Conservation (phyloP, 2,797 vertebrate species). For the Calcarius lapponicus region DNA sequence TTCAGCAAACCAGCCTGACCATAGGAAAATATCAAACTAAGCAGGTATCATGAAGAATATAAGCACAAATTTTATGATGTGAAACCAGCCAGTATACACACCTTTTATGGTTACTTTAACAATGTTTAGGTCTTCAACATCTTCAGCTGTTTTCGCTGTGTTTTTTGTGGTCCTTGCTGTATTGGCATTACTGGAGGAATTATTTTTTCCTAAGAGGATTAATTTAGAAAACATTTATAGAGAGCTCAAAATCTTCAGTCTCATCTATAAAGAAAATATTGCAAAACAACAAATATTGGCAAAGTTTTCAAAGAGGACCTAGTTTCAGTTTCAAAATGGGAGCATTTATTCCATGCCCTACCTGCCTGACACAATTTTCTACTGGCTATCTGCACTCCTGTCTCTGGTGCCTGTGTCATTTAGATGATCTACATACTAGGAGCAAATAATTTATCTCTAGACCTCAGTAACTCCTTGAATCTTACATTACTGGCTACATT, state of each 20-base stretch:
- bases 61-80: not conserved
- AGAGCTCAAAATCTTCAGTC: not conserved
- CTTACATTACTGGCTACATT: not conserved
- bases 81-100: not conserved
- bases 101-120: slow-evolving; percentile 80
- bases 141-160: slow-evolving; percentile 48
- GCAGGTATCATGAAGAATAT: not conserved
- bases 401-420: not conserved
- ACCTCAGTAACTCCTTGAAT: not conserved
- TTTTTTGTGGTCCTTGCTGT: not conserved
- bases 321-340: not conserved
- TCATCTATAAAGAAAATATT: not conserved
- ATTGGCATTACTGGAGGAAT: slow-evolving; percentile 26
- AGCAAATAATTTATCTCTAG: not conserved
- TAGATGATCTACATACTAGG: not conserved
- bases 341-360: not conserved
- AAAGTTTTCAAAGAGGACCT: not conserved
- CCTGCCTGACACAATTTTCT: not conserved
- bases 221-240: not conserved
- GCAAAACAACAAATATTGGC: not conserved
- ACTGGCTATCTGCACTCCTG: not conserved
- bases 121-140: slow-evolving; percentile 76
- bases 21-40: not conserved
- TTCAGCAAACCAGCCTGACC: not conserved
- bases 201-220: slow-evolving; percentile 69